Evolutionary conservation across 2,888 invertebrate genomes (phyloP).

Genomic region (Elysia crispata): DNA sequence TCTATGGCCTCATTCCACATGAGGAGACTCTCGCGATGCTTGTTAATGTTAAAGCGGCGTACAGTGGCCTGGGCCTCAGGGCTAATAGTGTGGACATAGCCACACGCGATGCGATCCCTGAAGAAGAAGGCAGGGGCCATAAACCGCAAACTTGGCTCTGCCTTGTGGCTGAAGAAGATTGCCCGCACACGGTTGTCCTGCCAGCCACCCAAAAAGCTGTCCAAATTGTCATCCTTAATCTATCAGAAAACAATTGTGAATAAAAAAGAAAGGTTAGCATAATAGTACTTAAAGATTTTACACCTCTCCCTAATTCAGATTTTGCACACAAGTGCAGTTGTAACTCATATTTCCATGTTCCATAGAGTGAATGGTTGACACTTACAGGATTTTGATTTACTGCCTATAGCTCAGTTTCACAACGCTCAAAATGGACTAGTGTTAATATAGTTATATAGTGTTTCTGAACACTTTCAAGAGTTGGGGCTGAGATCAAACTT

Average conservation of each 20-base stretch:
- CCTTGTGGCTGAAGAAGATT: constrained; percentile 84
- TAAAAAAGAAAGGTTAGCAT: constrained; percentile 7
- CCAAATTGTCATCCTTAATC: constrained; percentile 85
- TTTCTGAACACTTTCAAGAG: too few species aligned
- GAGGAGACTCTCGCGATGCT: constrained; percentile 84
- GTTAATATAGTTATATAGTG: too few species aligned
- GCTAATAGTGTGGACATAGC: constrained; percentile 77
- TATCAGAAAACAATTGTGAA: constrained; percentile 50
- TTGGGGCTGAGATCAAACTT: too few species aligned
- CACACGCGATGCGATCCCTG: constrained; percentile 90
- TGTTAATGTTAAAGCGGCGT: constrained; percentile 83
- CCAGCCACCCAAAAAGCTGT: constrained; percentile 91
- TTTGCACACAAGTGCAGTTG: too few species aligned
- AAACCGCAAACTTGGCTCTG: constrained; percentile 89
- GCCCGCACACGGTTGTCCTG: constrained; percentile 94
- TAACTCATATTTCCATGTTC: too few species aligned
- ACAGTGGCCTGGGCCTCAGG: constrained; percentile 72
- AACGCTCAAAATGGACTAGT: too few species aligned
- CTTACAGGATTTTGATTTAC: too few species aligned
- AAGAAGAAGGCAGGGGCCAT: constrained; percentile 92
- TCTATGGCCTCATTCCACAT: constrained; percentile 91
- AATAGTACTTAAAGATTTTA: too few species aligned
- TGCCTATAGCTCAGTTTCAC: too few species aligned
- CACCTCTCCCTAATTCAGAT: too few species aligned
- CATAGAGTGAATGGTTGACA: too few species aligned